A percentile compares a stretch with the other conserved stretches of the same genome.
Evolutionary conservation across 92 coral and sea anemone genomes (phyloP).

Genomic region (Paragorgia papillata): DNA sequence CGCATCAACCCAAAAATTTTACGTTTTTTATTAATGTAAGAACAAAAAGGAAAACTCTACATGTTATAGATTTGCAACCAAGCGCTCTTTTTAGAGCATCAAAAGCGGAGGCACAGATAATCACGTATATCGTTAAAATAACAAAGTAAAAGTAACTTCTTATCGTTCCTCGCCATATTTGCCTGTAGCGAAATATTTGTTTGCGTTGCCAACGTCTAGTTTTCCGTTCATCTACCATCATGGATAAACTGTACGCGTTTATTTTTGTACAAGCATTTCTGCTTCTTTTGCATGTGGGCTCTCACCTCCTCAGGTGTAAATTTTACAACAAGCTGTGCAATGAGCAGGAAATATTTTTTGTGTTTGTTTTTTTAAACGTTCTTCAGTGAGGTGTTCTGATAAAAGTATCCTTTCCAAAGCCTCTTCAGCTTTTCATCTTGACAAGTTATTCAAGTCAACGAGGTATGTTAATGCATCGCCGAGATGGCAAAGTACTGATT

Average conservation of each 20-base stretch:
- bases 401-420: neutral
- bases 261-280: neutral
- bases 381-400: neutral
- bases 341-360: constrained; percentile 10
- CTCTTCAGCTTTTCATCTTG: neutral
- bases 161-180: constrained; percentile 12
- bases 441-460: neutral
- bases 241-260: neutral
- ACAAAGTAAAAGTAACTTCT: constrained; percentile 24
- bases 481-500: no score
- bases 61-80: neutral
- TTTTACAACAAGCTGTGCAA: constrained; percentile 7
- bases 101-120: neutral
- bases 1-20: no score
- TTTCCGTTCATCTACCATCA: neutral
- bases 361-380: constrained; percentile 10
- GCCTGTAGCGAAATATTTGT: neutral
- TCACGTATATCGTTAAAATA: constrained; percentile 6
- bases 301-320: neutral
- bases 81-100: no score
- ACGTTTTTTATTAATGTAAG: neutral
- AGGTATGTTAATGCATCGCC: neutral
- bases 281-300: no score
- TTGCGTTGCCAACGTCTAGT: neutral
- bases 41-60: neutral